Percentiles rank a stretch among this genome's conserved stretches.
Conservation (phyloP, 1,140 invertebrate species). For the Bombus picipes region DNA sequence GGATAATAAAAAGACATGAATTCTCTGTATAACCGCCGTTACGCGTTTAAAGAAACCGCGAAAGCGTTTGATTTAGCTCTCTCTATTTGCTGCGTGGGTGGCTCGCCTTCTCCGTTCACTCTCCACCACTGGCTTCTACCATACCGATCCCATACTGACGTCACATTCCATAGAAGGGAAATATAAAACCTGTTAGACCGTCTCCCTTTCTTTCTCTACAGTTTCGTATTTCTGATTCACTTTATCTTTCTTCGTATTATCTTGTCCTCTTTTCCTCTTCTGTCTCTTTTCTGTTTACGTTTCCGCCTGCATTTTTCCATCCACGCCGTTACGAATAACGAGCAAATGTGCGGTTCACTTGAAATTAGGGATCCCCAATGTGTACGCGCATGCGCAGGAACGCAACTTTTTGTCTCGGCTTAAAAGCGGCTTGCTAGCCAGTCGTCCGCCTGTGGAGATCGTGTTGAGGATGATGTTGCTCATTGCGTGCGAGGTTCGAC, state of each 20-base stretch:
- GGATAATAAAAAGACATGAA: conserved; percentile 59
- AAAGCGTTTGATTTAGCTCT: conserved; percentile 57
- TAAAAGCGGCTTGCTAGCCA: conserved; percentile 41
- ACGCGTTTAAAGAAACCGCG: conserved; percentile 64
- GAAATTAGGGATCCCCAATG: conserved; percentile 49
- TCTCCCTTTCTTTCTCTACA: conserved; percentile 31
- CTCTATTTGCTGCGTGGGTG: conserved; percentile 50
- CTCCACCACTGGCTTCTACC: conserved; percentile 14
- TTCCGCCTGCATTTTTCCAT: background rate
- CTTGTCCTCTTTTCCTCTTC: background rate
- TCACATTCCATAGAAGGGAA: conserved; percentile 51
- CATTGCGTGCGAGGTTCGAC: conserved; percentile 46
- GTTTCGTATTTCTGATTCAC: conserved; percentile 14
- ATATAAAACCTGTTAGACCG: conserved; percentile 51
- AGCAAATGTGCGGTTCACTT: conserved; percentile 34
- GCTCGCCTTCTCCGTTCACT: conserved; percentile 38
- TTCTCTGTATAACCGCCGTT: conserved; percentile 56
- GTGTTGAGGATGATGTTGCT: conserved; percentile 56
- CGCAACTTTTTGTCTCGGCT: conserved; percentile 30
- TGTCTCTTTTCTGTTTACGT: background rate
- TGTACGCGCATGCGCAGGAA: conserved; percentile 55
- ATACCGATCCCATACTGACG: conserved; percentile 48
- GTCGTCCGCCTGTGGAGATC: conserved; percentile 54
- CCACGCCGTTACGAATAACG: conserved; percentile 17
- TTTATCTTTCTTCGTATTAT: background rate